These are phyloP conservation scores for Saguinus midas DNA, from an alignment of 2,113 vertebrate species.

Conservation along the genomic window DNA sequence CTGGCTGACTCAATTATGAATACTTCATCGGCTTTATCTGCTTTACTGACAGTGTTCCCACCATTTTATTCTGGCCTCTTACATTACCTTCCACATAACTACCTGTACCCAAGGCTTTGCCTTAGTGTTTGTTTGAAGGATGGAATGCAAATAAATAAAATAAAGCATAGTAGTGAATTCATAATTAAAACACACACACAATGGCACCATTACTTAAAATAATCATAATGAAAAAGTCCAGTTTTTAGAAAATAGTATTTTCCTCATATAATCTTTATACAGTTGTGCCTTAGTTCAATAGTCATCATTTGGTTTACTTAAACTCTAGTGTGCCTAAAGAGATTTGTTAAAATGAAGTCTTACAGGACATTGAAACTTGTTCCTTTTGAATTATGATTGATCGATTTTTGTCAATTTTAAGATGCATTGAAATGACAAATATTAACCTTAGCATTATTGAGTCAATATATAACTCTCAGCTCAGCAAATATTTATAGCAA, in stretches of 20 bases:
- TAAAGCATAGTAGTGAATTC: neutral
- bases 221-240: neutral
- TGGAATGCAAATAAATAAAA: neutral
- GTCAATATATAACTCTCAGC: slow-evolving; percentile 14
- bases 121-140: neutral
- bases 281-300: neutral
- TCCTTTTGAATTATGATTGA: slow-evolving; percentile 63
- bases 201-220: neutral
- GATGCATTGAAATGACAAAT: slow-evolving; percentile 5
- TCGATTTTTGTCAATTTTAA: slow-evolving; percentile 57
- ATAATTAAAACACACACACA: neutral
- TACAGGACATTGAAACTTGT: neutral
- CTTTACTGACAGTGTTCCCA: fast-evolving
- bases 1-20: neutral
- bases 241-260: neutral
- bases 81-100: neutral
- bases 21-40: neutral
- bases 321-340: neutral
- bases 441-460: slow-evolving; percentile 20
- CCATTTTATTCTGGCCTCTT: neutral
- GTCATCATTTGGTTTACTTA: neutral
- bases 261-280: neutral
- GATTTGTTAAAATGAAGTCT: neutral
- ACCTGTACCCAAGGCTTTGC: neutral
- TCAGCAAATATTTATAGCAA: neutral